These are phyloP conservation scores for Oplegnathus fasciatus DNA, from an alignment of 2,113 vertebrate species.

Conservation along the genomic window DNA sequence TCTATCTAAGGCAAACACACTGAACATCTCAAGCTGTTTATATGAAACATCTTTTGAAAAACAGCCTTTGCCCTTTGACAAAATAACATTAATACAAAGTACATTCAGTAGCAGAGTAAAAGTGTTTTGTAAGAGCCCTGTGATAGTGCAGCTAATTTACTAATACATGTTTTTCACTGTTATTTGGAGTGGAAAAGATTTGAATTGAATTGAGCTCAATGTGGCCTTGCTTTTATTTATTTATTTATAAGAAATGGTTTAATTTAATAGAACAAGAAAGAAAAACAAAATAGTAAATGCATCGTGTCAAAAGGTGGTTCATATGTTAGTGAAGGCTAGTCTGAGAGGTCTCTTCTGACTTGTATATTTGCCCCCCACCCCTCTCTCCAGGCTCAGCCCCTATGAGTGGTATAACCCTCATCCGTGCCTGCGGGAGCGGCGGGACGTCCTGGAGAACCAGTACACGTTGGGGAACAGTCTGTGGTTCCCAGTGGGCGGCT, in stretches of 20 bases:
- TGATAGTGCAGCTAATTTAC: neutral
- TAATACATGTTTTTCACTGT: neutral
- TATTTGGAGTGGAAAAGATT: neutral
- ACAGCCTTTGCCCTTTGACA: too few species aligned
- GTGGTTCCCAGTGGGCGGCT: constrained; percentile 95
- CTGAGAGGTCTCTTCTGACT: neutral
- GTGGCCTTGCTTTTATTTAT: too few species aligned
- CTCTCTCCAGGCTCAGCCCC: constrained; percentile 87
- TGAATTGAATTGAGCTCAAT: too few species aligned
- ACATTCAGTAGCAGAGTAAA: neutral
- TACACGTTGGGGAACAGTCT: constrained; percentile 95
- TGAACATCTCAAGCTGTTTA: neutral
- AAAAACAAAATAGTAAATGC: too few species aligned
- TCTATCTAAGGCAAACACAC: neutral
- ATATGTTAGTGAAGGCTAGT: neutral
- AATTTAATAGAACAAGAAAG: too few species aligned
- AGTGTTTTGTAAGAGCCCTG: neutral
- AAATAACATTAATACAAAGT: neutral
- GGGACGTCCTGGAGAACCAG: constrained; percentile 92
- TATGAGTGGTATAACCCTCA: constrained; percentile 97
- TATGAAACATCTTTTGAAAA: neutral
- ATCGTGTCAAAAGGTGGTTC: too few species aligned
- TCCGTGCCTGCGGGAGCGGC: constrained; percentile 89
- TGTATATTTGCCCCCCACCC: too few species aligned
- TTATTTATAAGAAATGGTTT: too few species aligned